phyloP scores from a whole-genome alignment of 1,140 invertebrate genomes.

The Littorina saxatilis region DNA sequence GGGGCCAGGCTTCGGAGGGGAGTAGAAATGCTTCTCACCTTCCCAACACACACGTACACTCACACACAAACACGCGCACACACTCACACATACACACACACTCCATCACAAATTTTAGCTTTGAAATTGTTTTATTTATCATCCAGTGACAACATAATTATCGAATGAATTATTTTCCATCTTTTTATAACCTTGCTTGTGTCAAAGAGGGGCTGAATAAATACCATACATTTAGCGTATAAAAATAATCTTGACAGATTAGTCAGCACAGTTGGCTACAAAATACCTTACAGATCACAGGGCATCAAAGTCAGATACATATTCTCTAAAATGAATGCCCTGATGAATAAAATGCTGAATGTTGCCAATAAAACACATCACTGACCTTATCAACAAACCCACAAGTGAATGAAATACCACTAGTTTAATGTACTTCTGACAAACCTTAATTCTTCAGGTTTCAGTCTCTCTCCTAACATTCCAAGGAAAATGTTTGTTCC shows the following conservation, averaged over 20 bases:
- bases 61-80: conserved; percentile 15
- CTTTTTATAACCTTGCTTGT: background rate
- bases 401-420: too few species aligned
- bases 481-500: too few species aligned
- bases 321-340: background rate
- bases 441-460: too few species aligned
- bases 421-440: too few species aligned
- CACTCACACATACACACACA: conserved; percentile 13
- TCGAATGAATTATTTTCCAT: background rate
- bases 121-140: background rate
- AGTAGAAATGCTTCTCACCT: too few species aligned
- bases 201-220: conserved; percentile 1
- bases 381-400: too few species aligned
- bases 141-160: background rate
- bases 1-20: too few species aligned
- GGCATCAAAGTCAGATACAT: background rate
- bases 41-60: too few species aligned
- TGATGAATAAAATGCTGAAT: background rate
- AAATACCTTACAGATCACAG: background rate
- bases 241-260: background rate
- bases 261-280: background rate
- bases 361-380: too few species aligned
- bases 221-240: background rate
- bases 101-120: background rate
- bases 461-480: too few species aligned